Conservation (phyloP, 2,888 invertebrate genomes). For the Xylota segnis region DNA sequence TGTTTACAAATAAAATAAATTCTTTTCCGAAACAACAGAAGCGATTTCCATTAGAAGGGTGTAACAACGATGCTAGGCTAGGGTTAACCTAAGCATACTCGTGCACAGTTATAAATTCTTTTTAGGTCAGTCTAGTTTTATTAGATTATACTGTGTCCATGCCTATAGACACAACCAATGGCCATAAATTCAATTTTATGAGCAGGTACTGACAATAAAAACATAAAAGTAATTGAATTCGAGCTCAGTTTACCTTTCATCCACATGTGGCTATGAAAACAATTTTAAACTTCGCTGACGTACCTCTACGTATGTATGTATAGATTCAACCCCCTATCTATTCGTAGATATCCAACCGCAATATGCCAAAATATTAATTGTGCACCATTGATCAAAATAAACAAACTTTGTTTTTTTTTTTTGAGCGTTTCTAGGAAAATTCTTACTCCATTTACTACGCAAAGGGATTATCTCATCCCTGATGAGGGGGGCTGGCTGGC, state of each 20-base stretch:
- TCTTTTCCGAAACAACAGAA: neutral
- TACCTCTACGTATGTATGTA: too few species aligned
- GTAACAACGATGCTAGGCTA: neutral
- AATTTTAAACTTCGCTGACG: constrained; percentile 57
- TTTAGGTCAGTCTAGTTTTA: constrained; percentile 6
- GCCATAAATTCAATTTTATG: constrained; percentile 45
- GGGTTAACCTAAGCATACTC: neutral
- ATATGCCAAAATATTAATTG: constrained; percentile 43
- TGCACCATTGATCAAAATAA: constrained; percentile 62
- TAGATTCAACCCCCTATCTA: constrained; percentile 2
- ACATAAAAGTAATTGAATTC: constrained; percentile 56
- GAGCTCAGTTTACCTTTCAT: neutral
- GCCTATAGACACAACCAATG: neutral
- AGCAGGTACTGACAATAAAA: constrained; percentile 14
- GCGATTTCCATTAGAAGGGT: neutral
- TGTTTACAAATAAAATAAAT: neutral
- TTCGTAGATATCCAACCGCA: neutral
- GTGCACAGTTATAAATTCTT: neutral
- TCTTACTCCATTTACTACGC: constrained; percentile 61
- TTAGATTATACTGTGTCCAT: constrained; percentile 7
- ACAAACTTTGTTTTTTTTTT: constrained; percentile 38
- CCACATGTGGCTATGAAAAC: constrained; percentile 29
- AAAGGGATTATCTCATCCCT: constrained; percentile 57
- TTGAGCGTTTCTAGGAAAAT: constrained; percentile 22
- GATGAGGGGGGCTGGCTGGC: constrained; percentile 14